Evolutionary conservation across 2,888 invertebrate species (phyloP), one percentile per base, ranked within the genome.

Genomic region (Hirudinaria manillensis): DNA sequence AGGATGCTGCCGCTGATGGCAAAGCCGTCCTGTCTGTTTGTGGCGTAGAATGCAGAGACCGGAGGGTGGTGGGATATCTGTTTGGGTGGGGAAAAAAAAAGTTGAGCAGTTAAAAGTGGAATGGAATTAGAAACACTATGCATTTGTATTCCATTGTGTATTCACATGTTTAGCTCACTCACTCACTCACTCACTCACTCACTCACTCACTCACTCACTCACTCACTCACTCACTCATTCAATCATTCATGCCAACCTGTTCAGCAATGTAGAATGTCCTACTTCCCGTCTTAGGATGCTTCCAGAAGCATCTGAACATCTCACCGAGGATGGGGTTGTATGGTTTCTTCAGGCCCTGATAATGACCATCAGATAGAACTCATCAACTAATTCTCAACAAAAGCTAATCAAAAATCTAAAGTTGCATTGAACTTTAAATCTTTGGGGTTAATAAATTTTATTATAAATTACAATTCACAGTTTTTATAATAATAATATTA

Each of bases 261-360:
- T 96, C 95, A 19, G 95, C 91, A 34, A 96, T 87, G 83, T 95
- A 96, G 83, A 92, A 95, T 0, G 96, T 96, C 77, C 92, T 90
- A 27, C 91, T 91, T 72, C 91, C 91, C 74, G 90, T 89, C 38
- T 85, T 82, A 0, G 89, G 87, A 86, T 95, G 93, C 79, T 89
- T 88, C 95, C 95, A 96, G 84, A 90, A 93, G 82, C 95, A 95
- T 0, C 95, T 89, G 86, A 93, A 95, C 0, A 90, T 91, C 87
- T 95, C 95, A 0, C 95, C 95, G 70, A 96, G 88, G 74, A 95
- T 92, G 0, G 95, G 95, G 87, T 96, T 96, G 84, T 95, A 96
- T 0, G 95, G 95, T 84, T 96, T 96, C 86, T 95, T 96, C 70
- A 95, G 87, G 3, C 95, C 95, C 85, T 85, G 79, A 36, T n/a